A percentile compares a stretch with the other conserved stretches of the same genome.
Conservation (phyloP, 2,888 invertebrate species). For the Phorcus lineatus region DNA sequence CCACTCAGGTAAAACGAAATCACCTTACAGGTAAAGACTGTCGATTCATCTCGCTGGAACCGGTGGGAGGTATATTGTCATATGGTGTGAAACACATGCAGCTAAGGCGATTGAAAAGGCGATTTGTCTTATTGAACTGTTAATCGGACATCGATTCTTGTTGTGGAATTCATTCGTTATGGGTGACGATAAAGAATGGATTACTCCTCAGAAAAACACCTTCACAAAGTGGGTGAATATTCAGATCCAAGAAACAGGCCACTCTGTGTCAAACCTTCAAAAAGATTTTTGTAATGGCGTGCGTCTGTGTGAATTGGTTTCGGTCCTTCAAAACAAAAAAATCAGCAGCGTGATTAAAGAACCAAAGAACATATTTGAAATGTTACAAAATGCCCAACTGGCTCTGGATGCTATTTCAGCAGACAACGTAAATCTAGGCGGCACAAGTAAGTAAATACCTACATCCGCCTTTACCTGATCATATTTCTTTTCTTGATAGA, state of each 20-base stretch:
- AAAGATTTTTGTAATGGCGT: slow-evolving; percentile 95
- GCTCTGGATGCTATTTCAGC: slow-evolving; percentile 95
- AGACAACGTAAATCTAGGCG: slow-evolving; percentile 97
- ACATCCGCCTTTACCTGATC: too few relatives aligned
- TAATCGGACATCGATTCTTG: neutral
- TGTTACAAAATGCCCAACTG: slow-evolving; percentile 95
- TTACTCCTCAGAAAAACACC: slow-evolving; percentile 82
- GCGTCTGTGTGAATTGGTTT: slow-evolving; percentile 91
- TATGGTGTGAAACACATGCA: neutral
- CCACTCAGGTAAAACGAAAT: neutral
- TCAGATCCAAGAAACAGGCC: slow-evolving; percentile 71
- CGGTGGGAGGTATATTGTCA: neutral
- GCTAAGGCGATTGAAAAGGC: neutral
- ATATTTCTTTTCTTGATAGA: too few relatives aligned
- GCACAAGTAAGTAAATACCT: slow-evolving; percentile 87
- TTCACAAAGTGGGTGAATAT: slow-evolving; percentile 99
- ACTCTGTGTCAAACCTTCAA: slow-evolving; percentile 87
- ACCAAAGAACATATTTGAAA: slow-evolving; percentile 96
- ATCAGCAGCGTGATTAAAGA: slow-evolving; percentile 80
- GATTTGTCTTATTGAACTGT: neutral
- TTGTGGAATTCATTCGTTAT: neutral
- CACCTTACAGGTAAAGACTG: neutral
- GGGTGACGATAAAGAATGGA: slow-evolving; percentile 81
- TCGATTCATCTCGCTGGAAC: neutral
- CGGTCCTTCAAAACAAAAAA: slow-evolving; percentile 86